Evolutionary conservation across 2,113 vertebrate genomes (phyloP), one percentile per base, ranked within the genome.

Genomic region (Antechinus flavipes): DNA sequence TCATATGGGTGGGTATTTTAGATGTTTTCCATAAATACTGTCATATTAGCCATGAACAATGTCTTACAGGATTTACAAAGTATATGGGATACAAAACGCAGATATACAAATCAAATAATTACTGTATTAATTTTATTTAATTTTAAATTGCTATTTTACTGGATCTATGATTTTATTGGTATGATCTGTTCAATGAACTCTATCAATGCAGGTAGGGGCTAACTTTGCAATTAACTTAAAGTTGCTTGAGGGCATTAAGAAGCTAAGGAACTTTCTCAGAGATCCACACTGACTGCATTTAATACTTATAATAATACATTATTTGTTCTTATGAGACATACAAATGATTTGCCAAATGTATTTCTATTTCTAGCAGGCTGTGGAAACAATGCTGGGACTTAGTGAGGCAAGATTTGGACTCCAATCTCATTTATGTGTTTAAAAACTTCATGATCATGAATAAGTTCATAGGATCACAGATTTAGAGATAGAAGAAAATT

Each of bases 1-100:
- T 42, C 94, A 96, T 96, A 50, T 97, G 98, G 98, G 94, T 96
- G 97, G 95, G 94, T 95, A 42, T 84, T 14, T 0, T 96, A 54
- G 91, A 94, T 96, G 58, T 92, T 89, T 98, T 94, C 97, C 95
- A 96, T 49, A 97, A 93, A 96, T 90, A 94, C 53, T 92, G 93
- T 95, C 55, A 0, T 94, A 98, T 90, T 93, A 95, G 97, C 97
- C 92, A 93, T 0, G 55, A 97, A 96, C 93, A 94, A 97, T 94
- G 94, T 95, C 96, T 94, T 55, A 55, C 90, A 92, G 92, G 4
- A 95, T 42, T 97, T 58, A 92, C 84, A 96, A 94, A 96, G 55
- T n/a, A 90, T 94, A 96, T 1, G 27, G 53, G 42, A 91, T 89
- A 76, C 94, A 91, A 91, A 93, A n/a, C 95, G 76, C 54, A 98